Base-by-base conservation (phyloP, 2,113 vertebrate species). In the Chrysemys picta region DNA sequence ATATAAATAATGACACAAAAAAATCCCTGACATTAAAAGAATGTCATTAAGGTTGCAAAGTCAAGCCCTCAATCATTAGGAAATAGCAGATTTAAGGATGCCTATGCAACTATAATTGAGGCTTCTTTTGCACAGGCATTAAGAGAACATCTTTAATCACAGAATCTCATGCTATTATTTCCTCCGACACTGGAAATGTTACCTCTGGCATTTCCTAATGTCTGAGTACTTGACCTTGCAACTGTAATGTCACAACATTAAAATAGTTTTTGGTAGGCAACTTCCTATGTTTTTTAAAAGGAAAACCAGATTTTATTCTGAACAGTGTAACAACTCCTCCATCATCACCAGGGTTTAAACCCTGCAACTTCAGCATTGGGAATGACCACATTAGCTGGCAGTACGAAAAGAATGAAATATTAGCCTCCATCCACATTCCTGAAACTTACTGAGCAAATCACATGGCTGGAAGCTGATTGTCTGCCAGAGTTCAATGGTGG, bases 1-100 rank as follows among this genome's bases (percentile, higher is more conserved):
- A 92, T 94, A 95, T 91, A 95, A 96, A 95, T 72, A 93, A 96
- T 95, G 94, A 93, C 78, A 72, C n/a, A 10, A 56, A 81, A 95
- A 95, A 80, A 24, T 45, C 80, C 12, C 89, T 24, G 76, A 82
- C 78, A 72, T 94, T 94, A 89, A 84, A 53, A 93, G 91, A 82
- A 35, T 0, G 85, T 96, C 90, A 94, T 96, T 96, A 97, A 96
- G 93, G 96, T 92, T 95, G 97, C 96, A 79, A 62, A 96, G 53
- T n/a, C 85, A 91, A 81, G 94, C 81, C 72, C 85, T 52, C 76
- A 95, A 79, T 84, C 84, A 91, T 93, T 91, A 84, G 52, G 72
- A 86, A 47, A 94, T 27, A 29, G 25, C 91, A 65, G 52, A 95
- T 93, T 93, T 92, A 90, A 93, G 53, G 56, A 88, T 94, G 94